Conservation (phyloP, 2,113 vertebrate species). For the Oenanthe melanoleuca region DNA sequence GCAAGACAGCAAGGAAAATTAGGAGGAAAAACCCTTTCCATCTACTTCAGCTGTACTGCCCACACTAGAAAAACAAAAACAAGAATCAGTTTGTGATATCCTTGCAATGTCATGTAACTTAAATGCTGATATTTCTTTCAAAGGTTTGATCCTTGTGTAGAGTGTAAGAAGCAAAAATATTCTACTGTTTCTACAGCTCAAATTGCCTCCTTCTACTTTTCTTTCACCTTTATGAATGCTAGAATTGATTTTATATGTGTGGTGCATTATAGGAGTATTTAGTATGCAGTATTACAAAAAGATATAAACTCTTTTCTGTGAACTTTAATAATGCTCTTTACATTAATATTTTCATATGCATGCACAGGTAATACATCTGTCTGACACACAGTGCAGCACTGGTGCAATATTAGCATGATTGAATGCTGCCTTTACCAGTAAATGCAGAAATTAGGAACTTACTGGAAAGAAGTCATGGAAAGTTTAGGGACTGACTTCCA, state of each 20-base stretch:
- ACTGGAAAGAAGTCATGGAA: conserved; percentile 10
- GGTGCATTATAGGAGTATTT: neutral
- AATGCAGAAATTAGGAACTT: neutral
- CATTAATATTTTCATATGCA: neutral
- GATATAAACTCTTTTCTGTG: neutral
- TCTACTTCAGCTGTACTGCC: neutral
- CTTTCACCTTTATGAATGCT: neutral
- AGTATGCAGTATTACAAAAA: neutral
- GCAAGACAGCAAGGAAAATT: neutral
- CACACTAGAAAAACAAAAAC: neutral
- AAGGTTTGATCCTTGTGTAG: neutral
- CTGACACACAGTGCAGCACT: neutral
- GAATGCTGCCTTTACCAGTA: neutral
- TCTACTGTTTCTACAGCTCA: neutral
- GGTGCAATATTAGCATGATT: neutral
- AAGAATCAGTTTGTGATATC: fast-evolving
- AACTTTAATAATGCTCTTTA: neutral
- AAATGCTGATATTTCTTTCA: neutral
- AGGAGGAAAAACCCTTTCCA: neutral
- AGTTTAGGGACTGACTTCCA: neutral
- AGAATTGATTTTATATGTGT: neutral
- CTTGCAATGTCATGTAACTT: neutral
- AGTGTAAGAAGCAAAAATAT: neutral
- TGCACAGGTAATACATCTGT: neutral
- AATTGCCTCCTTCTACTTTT: neutral